These are phyloP conservation scores for Caiman crocodilus DNA, from an alignment of 2,797 vertebrate species.

Conservation along the genomic window DNA sequence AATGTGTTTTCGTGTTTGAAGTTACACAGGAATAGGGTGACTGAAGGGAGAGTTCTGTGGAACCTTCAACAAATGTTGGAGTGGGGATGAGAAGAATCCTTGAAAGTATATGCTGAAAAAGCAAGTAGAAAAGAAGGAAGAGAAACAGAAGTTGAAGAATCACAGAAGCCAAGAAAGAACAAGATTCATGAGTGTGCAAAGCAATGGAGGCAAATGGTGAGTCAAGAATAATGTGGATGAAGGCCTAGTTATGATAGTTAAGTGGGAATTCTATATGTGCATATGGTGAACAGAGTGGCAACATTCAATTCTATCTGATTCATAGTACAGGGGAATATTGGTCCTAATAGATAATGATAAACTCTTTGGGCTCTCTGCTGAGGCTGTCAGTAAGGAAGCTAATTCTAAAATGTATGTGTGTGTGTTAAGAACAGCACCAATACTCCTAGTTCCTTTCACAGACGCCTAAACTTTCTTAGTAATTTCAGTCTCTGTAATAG, in stretches of 20 bases:
- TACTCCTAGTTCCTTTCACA: not conserved
- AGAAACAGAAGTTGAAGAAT: not conserved
- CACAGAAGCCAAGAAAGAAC: not conserved
- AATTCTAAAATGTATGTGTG: not conserved
- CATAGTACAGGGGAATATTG: not conserved
- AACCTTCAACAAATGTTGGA: not conserved
- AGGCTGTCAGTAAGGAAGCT: not conserved
- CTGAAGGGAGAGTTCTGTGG: not conserved
- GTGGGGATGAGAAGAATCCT: not conserved
- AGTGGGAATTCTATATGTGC: not conserved
- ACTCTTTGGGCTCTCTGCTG: not conserved
- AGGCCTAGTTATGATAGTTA: not conserved
- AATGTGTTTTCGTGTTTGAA: too few species aligned
- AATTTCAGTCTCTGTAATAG: conserved; percentile 31
- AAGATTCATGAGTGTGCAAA: not conserved
- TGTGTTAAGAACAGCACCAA: conserved; percentile 1
- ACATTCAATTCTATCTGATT: not conserved
- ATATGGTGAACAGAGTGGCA: not conserved
- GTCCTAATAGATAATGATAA: fast-evolving
- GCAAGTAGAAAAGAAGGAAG: not conserved
- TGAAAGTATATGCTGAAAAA: not conserved
- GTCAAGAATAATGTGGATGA: not conserved
- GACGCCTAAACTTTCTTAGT: not conserved
- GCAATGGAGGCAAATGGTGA: not conserved
- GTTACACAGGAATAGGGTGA: fast-evolving